phyloP scores from a whole-genome alignment of 2,797 vertebrate genomes.

The Rhodeus uyekii region DNA sequence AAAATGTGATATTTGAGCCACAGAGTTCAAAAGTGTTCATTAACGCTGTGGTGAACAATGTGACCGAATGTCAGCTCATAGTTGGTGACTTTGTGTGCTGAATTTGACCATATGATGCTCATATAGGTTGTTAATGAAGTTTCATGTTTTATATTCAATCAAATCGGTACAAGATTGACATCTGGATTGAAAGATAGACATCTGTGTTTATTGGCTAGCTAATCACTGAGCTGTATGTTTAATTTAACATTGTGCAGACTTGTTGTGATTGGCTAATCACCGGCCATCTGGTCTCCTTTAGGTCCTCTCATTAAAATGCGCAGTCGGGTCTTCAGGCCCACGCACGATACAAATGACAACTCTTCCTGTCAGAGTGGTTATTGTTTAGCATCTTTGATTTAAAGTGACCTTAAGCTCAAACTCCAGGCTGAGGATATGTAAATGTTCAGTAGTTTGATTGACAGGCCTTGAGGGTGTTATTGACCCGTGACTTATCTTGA shows the following conservation, averaged over 20 bases:
- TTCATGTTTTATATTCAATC: not conserved
- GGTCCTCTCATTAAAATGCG: conserved; percentile 38
- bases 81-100: not conserved
- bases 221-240: conserved; percentile 9
- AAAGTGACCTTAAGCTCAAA: conserved; percentile 9
- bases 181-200: not conserved
- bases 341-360: conserved; percentile 25
- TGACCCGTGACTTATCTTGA: conserved; percentile 5
- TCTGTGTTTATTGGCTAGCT: not conserved
- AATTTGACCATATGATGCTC: not conserved
- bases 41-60: not conserved
- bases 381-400: conserved; percentile 14
- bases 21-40: not conserved
- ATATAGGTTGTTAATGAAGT: not conserved
- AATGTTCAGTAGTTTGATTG: conserved; percentile 5
- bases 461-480: conserved; percentile 7
- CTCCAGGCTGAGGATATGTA: not conserved
- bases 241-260: not conserved
- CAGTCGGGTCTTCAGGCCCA: conserved; percentile 29
- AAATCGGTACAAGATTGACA: not conserved
- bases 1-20: not conserved
- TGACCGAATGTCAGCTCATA: not conserved
- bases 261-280: conserved; percentile 25
- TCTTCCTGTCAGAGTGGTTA: not conserved
- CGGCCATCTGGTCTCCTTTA: conserved; percentile 48